phyloP scores from a whole-genome alignment of 2,113 vertebrate genomes.

The Nibea coibor region DNA sequence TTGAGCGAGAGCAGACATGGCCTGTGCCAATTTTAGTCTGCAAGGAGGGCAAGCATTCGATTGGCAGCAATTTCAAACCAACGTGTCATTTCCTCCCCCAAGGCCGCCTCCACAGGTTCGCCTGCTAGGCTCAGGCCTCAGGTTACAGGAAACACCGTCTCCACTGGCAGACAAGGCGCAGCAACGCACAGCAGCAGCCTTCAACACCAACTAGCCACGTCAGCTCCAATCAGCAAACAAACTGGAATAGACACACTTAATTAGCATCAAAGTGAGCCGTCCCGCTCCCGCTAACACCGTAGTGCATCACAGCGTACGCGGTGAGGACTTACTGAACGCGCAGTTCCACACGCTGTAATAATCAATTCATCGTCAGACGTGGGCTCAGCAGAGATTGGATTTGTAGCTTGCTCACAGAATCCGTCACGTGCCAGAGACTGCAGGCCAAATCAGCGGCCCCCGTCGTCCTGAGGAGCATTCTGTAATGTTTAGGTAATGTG shows the following conservation, averaged over 20 bases:
- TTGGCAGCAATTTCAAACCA: conserved; percentile 79
- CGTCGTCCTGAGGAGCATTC: conserved; percentile 44
- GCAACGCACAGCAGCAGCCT: conserved; percentile 75
- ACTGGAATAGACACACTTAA: conserved; percentile 71
- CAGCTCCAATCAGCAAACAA: conserved; percentile 66
- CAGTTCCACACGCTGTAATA: conserved; percentile 26
- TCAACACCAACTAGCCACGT: conserved; percentile 71
- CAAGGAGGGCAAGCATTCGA: conserved; percentile 51
- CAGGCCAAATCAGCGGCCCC: conserved; percentile 56
- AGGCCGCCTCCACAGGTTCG: conserved; percentile 64
- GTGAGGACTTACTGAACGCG: conserved; percentile 52
- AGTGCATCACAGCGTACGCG: conserved; percentile 25
- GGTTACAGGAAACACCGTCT: conserved; percentile 82
- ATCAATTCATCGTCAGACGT: conserved; percentile 21
- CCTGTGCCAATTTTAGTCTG: conserved; percentile 51
- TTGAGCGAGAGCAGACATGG: conserved; percentile 54
- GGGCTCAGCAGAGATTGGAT: conserved; percentile 42
- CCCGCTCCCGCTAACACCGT: conserved; percentile 23
- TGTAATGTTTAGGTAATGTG: conserved; percentile 68
- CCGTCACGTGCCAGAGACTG: conserved; percentile 53
- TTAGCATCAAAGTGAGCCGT: conserved; percentile 68
- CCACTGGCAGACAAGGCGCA: conserved; percentile 64
- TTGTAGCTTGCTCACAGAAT: conserved; percentile 36
- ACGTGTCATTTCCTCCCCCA: conserved; percentile 78
- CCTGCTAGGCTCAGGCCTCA: conserved; percentile 67